Base-by-base conservation (phyloP, 2,797 vertebrate species). In the Thunnus albacares region DNA sequence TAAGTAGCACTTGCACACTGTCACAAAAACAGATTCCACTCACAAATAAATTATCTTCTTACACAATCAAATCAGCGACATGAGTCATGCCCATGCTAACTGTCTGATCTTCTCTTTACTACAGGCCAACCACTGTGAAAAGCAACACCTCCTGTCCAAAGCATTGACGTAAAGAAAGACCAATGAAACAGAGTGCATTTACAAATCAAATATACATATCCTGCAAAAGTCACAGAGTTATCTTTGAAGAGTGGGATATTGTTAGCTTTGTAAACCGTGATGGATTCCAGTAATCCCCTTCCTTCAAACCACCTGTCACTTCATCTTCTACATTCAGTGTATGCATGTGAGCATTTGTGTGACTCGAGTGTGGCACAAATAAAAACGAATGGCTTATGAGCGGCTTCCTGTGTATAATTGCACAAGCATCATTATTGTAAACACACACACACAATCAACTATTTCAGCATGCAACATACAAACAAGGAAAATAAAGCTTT, bases 381-480 rank as follows among this genome's bases (percentile, higher is more conserved):
- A 65, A 60, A 76, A 84, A 11, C 5, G 1, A 18, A 41, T 30
- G 75, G 70, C 66, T 74, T 18, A 64, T n/a, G 49, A 82, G 75
- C 71, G 56, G 57, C 78, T 51, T 62, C 59, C 26, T 64, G 22
- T 8, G 12, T 57, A 65, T 87, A 84, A 90, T 82, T 88, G 79
- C 78, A 82, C 61, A 49, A 73, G 63, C 62, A 53, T 79, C 66
- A 78, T 82, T 78, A 81, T 38, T 84, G 78, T 70, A 77, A 91
- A 89, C 79, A 85, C 43, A 89, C 43, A 89, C 78, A 85, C 43
- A 80, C 68, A n/a, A 88, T 86, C 65, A 86, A 82, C 61, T 51
- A 60, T 60, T 85, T 43, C 79, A 75, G 85, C 71, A 8, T 28
- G 66, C 43, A 52, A 77, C 62, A 75, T 59, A 68, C 75, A 87